These are phyloP conservation scores for Helleia helle DNA, from an alignment of 2,888 invertebrate species.

Conservation along the genomic window DNA sequence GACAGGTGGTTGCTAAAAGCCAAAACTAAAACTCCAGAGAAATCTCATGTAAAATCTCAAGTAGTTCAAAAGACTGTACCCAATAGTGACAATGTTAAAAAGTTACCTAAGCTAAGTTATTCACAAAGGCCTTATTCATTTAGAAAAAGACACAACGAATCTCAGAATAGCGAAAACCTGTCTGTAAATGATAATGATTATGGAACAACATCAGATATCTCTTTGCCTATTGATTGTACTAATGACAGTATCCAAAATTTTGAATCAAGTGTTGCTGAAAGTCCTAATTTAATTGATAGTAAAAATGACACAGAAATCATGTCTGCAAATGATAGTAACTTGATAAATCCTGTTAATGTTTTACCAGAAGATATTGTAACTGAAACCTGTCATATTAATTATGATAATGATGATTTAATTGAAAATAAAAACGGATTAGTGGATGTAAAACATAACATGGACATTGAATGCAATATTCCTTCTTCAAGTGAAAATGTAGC, in stretches of 20 bases:
- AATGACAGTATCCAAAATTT: constrained; percentile 5
- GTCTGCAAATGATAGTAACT: not conserved
- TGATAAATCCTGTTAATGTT: not conserved
- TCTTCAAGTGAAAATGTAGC: not conserved
- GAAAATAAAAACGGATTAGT: not conserved
- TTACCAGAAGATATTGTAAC: not conserved
- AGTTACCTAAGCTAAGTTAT: constrained; percentile 25
- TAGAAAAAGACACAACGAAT: constrained; percentile 36
- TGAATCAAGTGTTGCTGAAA: not conserved
- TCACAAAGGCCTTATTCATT: constrained; percentile 31
- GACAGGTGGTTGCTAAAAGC: constrained; percentile 68
- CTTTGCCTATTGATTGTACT: constrained; percentile 33
- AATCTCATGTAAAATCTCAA: constrained; percentile 35
- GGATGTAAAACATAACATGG: constrained; percentile 1
- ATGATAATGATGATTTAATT: no score
- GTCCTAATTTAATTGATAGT: not conserved
- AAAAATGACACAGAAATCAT: not conserved
- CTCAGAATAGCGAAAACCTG: constrained; percentile 26
- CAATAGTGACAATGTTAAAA: constrained; percentile 18
- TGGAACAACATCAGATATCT: constrained; percentile 33
- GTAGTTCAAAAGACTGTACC: constrained; percentile 3
- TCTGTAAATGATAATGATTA: constrained; percentile 17
- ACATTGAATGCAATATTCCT: not conserved
- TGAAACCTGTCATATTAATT: not conserved
- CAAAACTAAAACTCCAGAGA: constrained; percentile 65